Base-by-base conservation (phyloP, 1,140 invertebrate species). In the Alviniconcha marisindica region DNA sequence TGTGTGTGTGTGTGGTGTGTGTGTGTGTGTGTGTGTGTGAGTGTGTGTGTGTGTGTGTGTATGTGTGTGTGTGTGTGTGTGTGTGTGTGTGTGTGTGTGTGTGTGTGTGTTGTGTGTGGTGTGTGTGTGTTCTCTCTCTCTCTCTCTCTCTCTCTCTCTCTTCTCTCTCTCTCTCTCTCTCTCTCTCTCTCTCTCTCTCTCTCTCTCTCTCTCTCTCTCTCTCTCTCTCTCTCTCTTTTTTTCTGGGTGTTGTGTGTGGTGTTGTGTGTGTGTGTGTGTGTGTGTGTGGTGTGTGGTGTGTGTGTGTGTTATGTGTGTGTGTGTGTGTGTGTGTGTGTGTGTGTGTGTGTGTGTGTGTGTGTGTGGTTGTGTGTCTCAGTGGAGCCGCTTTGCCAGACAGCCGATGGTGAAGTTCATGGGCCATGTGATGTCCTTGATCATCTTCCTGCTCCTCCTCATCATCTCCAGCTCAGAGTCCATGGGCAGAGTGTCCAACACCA, bases 381-480 rank as follows among this genome's bases (percentile, higher is more conserved):
- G 85, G 44, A 82, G 87, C 3, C 85, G 84, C 54, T 79, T 91
- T 28, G 82, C 91, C 42, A 83, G 48, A 21, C 88, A 88, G 44
- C 92, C 92, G 21, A 89, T 89, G 81, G 89, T 92, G 7, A 93
- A 92, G 84, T 93, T 93, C 77, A 81, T 92, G 31, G 85, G 87
- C 38, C 94, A 94, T 56, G 92, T 94, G 1, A 92, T 94, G 0
- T 94, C 94, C 38, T 96, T 95, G 83, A 73, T 95, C 10, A 87
- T 95, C 24, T 96, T 96, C 88, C 93, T 96, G 0, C 86, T 94
- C 0, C 89, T 96, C 60, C 93, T 96, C 54, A 94, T 96, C 81
- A 84, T 91, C 2, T 90, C 88, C 15, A 88, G 88, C 7, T 77
- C 85, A 0, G 88, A 91, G 51, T 82, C 85, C 24, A 85, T 86